Base-by-base conservation (phyloP, 2,888 invertebrate genomes). In the Argyresthia goedartella region DNA sequence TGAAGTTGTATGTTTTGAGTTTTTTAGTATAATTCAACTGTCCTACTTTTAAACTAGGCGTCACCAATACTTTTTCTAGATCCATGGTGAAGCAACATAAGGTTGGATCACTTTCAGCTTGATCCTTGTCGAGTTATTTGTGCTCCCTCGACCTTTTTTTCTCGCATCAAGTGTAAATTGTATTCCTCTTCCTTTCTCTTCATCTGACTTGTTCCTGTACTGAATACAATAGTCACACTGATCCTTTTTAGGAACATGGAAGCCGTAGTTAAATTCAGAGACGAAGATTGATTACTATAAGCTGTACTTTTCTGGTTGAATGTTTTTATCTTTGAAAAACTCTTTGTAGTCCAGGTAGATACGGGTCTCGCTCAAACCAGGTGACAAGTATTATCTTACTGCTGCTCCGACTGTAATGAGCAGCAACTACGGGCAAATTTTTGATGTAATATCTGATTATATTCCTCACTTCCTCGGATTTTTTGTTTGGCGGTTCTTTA, bases 221-320 rank as follows among this genome's bases (percentile, higher is more conserved):
- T 55, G 55, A 15, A 50, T 52, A 46, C 55, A 56, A 53, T 54
- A 41, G 43, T 53, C 55, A 39, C 54, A 57, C 44, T 52, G 48
- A 33, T 57, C 55, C 47, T 57, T 55, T 46, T 54, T 53, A 25
- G 54, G 49, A 13, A 45, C 50, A 53, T 57, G 57, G 49, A 54
- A 56, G 34, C 54, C 53, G 41, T 55, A 53, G 36, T 55, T 57
- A 44, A 57, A 57, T 46, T 55, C 51, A 16, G 49, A 54, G 39
- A 50, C 55, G 25, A 55, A 54, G 46, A 57, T 57, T 15, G 15
- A 33, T 43, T 49, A 52, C 45, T 55, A 55, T 52, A 41, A 52
- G 50, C 50, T 51, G 47, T 33, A 15, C 45, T 52, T 53, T 51
- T 51, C 53, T 33, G 55, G 52, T 35, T 36, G 25, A 46, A 52